phyloP scores from a whole-genome alignment of 2,888 invertebrate species.

The Hylaea fasciaria region DNA sequence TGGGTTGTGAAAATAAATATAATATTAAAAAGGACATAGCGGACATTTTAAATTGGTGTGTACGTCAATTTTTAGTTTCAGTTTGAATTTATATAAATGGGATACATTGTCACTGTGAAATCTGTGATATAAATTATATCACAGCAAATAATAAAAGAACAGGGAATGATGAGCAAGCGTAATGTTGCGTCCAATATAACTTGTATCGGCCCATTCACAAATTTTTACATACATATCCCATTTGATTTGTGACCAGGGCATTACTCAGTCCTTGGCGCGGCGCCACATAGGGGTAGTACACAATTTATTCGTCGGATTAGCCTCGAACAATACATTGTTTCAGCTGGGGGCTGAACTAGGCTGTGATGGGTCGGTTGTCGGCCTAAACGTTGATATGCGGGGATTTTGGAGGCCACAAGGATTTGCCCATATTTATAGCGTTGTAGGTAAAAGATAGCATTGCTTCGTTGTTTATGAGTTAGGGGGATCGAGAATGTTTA shows the following conservation, averaged over 20 bases:
- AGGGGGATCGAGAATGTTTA: too few species aligned
- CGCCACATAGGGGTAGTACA: conserved; percentile 5
- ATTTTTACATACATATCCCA: conserved; percentile 10
- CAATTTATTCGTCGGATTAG: conserved; percentile 24
- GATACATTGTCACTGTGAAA: too few species aligned
- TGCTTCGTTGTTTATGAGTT: too few species aligned
- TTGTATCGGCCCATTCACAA: neutral
- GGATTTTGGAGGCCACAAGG: neutral
- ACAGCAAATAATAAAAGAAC: too few species aligned
- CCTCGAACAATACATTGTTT: conserved; percentile 23
- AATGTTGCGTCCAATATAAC: neutral
- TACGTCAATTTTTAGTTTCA: too few species aligned
- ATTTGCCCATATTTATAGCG: neutral
- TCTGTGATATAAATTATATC: too few species aligned
- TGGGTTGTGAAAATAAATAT: too few species aligned
- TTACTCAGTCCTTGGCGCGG: conserved; percentile 15
- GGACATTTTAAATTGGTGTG: too few species aligned
- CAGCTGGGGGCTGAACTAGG: neutral
- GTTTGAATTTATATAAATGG: too few species aligned
- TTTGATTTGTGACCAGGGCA: conserved; percentile 22
- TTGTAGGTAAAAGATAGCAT: neutral
- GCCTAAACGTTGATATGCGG: neutral
- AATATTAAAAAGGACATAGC: too few species aligned
- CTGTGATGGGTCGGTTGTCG: neutral
- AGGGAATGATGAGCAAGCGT: too few species aligned